These are phyloP conservation scores for Scrobipalpa costella DNA, from an alignment of 2,888 invertebrate genomes.

Conservation along the genomic window DNA sequence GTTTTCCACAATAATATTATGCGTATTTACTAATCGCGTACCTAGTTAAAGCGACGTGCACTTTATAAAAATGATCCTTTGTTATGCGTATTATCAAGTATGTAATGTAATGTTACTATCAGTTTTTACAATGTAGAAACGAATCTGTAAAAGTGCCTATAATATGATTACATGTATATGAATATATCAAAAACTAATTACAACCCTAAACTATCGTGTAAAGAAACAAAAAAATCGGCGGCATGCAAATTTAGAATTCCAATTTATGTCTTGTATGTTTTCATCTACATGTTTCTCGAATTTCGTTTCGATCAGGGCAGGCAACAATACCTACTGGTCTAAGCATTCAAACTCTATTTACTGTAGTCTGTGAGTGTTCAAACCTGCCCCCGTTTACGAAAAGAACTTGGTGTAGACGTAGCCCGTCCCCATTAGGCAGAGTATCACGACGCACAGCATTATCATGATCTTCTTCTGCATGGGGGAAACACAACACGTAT, in stretches of 20 bases:
- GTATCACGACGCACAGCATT: constrained; percentile 91
- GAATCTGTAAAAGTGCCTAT: too few relatives aligned
- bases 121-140: too few relatives aligned
- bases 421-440: constrained; percentile 85
- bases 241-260: constrained; percentile 63
- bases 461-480: constrained; percentile 97
- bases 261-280: constrained; percentile 29
- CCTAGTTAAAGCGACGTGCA: too few relatives aligned
- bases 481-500: constrained; percentile 74
- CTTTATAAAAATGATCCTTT: too few relatives aligned
- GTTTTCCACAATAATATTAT: not conserved
- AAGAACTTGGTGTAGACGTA: constrained; percentile 80
- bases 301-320: constrained; percentile 11
- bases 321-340: constrained; percentile 1
- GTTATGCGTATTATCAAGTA: too few relatives aligned
- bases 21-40: too few relatives aligned
- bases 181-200: constrained; percentile 1
- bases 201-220: not conserved
- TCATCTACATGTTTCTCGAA: not conserved
- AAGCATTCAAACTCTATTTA: constrained; percentile 12
- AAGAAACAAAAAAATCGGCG: not conserved
- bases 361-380: constrained; percentile 44
- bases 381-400: constrained; percentile 76
- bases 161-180: too few relatives aligned
- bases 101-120: too few relatives aligned